Percentiles rank a stretch among this genome's conserved stretches.
phyloP scores from a whole-genome alignment of 1,140 invertebrate genomes.

The Dysdera silvatica region DNA sequence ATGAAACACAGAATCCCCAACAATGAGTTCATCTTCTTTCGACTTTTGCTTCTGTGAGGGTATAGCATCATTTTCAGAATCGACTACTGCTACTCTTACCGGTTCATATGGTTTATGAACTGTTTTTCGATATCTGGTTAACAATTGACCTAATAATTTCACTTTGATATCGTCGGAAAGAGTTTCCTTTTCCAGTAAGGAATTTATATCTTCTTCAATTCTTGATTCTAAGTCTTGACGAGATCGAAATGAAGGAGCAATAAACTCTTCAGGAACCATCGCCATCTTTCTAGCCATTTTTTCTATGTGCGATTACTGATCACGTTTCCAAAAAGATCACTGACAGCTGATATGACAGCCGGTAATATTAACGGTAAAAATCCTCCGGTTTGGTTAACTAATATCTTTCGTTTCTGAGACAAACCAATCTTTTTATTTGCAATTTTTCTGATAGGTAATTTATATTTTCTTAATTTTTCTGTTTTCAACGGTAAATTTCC shows the following conservation, averaged over 20 bases:
- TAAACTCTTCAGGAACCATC: background rate
- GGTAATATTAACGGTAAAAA: background rate
- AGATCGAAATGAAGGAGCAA: background rate
- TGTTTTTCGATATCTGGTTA: background rate
- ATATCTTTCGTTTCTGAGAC: background rate
- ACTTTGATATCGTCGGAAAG: slow-evolving; percentile 4
- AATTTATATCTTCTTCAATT: background rate
- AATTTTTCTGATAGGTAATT: background rate
- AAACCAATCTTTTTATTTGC: background rate
- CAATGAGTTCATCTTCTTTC: background rate
- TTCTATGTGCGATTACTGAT: slow-evolving; percentile 2
- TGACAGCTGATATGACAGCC: background rate
- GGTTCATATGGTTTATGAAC: background rate
- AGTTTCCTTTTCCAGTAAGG: background rate
- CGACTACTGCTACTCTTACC: background rate
- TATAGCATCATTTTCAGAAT: background rate
- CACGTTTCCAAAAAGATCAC: background rate
- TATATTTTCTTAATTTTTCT: slow-evolving; percentile 16
- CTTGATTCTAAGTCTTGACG: background rate
- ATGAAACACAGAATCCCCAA: too few relatives aligned
- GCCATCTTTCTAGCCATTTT: slow-evolving; percentile 2
- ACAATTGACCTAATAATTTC: slow-evolving; percentile 6
- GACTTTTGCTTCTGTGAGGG: background rate
- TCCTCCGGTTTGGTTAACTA: background rate
- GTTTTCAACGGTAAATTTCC: background rate